Evolutionary conservation across 2,797 vertebrate species (phyloP), one percentile per base, ranked within the genome.

Genomic region (Coreius guichenoti): DNA sequence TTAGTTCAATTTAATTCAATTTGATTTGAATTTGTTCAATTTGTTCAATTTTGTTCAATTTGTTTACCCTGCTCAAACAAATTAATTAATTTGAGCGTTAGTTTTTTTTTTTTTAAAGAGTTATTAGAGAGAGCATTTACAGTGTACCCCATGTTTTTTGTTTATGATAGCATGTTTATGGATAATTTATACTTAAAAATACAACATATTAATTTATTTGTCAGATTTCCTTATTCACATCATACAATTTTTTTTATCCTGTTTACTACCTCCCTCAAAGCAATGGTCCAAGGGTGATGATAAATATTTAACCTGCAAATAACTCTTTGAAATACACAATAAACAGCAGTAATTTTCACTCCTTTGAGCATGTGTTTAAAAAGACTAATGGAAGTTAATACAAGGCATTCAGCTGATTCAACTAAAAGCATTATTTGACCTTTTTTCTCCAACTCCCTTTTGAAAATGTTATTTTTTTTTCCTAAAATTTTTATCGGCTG

Each of bases 341-440:
- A 2, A 12, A 47, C 49, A 81, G n/a, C 76, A 79, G 33, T 43
- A 31, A 61, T 73, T 61, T 58, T 61, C 43, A 0, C 19, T 61
- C 5, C 58, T 61, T 45, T 61, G 36, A 11, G 51, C 23, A 2
- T 26, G 17, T 3, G 12, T 65, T 58, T 47, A 58, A 14, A 80
- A 69, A 56, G 31, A 54, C n/a, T 63, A 63, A 63, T 79, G 39
- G 56, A 77, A 45, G 36, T 29, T 47, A 45, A 58, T 45, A 61
- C 69, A 82, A 61, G 73, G 19, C 39, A 43, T 79, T 63, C 56
- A 65, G 58, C 58, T 65, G 58, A 47, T 73, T 82, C n/a, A 82
- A 63, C 69, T 54, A 23, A 73, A 81, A 61, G 36, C 54, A n/a
- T 82, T 61, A 16, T 73, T 73, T 43, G 2, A n/a, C 39, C n/a